Conservation (phyloP, 2,797 vertebrate species). For the Tauraco hartlaubi region DNA sequence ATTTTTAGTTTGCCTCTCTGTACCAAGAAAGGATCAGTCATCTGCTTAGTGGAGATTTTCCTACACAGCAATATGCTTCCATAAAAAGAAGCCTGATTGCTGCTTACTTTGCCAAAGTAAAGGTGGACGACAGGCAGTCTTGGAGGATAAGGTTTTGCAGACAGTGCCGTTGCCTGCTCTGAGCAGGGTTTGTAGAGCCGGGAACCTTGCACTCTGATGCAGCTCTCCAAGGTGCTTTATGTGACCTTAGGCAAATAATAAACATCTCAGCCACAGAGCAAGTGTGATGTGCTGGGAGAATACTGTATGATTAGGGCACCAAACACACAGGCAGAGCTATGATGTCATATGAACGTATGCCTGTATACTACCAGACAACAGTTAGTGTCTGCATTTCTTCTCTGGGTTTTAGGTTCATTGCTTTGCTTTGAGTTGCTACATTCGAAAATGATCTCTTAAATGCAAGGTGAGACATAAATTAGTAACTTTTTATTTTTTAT, state of each 20-base stretch:
- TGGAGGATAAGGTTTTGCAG: not conserved
- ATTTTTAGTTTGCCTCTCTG: not conserved
- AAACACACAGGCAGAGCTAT: not conserved
- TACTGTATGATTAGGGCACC: not conserved
- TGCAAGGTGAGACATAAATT: not conserved
- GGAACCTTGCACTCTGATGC: not conserved
- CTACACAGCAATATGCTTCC: not conserved
- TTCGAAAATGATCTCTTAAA: not conserved
- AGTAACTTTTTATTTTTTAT: not conserved
- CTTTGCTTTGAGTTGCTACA: not conserved
- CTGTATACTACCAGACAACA: not conserved
- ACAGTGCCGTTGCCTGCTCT: not conserved
- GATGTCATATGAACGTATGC: not conserved
- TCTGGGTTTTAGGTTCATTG: not conserved
- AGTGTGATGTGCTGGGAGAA: not conserved
- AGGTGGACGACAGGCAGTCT: not conserved
- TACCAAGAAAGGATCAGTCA: not conserved
- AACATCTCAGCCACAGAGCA: not conserved
- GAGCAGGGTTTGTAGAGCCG: not conserved
- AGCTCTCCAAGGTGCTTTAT: not conserved
- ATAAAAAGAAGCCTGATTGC: not conserved
- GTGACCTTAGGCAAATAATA: not conserved
- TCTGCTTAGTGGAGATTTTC: conserved; percentile 15
- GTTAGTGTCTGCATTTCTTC: not conserved
- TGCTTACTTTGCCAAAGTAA: not conserved